phyloP scores from a whole-genome alignment of 2,113 vertebrate genomes.

The Lampris megalopsis region DNA sequence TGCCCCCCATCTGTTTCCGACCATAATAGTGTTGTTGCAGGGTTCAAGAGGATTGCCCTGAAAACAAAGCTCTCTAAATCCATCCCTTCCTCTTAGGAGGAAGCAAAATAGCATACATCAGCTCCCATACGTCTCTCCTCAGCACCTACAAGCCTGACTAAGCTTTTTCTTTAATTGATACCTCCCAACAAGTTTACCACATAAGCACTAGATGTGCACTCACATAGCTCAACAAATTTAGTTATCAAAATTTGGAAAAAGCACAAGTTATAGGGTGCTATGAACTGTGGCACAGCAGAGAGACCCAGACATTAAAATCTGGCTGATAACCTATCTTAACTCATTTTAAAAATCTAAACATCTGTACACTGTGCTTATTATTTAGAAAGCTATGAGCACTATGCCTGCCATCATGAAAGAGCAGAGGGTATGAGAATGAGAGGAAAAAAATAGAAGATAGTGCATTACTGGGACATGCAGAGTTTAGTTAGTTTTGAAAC shows the following conservation, averaged over 20 bases:
- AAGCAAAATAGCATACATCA: constrained; percentile 54
- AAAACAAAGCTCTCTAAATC: constrained; percentile 58
- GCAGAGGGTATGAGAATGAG: constrained; percentile 9
- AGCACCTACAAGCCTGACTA: constrained; percentile 48
- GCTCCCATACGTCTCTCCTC: constrained; percentile 36
- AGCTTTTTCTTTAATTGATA: constrained; percentile 51
- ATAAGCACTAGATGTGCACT: constrained; percentile 31
- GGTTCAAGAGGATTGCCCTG: constrained; percentile 59
- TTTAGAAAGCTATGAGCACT: neutral
- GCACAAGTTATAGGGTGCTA: constrained; percentile 5
- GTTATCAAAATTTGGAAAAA: constrained; percentile 17
- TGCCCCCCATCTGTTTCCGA: constrained; percentile 62
- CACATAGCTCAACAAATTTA: constrained; percentile 35
- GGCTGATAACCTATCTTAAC: constrained; percentile 35
- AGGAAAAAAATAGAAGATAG: neutral
- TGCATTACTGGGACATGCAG: neutral
- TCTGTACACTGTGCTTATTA: constrained; percentile 15
- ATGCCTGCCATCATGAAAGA: neutral
- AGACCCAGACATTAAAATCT: constrained; percentile 22
- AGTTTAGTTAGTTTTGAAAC: too few relatives aligned
- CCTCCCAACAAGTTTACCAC: constrained; percentile 59
- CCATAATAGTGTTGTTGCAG: constrained; percentile 44
- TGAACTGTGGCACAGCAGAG: neutral
- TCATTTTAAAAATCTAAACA: constrained; percentile 21
- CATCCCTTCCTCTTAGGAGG: constrained; percentile 62